A percentile compares a stretch with the other conserved stretches of the same genome.
Conservation (phyloP, 2,113 vertebrate species). For the Neogobius melanostomus region DNA sequence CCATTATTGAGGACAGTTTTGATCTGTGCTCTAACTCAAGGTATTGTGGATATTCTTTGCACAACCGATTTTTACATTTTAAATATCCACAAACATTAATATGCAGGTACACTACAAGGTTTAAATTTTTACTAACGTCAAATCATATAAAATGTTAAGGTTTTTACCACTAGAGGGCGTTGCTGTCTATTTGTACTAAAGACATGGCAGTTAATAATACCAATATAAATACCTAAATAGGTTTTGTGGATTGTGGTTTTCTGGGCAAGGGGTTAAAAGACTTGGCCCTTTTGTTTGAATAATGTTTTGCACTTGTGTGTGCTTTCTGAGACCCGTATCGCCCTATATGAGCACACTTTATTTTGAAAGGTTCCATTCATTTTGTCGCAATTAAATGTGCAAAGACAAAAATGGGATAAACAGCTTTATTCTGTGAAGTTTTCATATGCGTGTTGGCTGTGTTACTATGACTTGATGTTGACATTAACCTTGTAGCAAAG, state of each 20-base stretch:
- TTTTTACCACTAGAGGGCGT: conserved; percentile 11
- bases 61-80: background rate
- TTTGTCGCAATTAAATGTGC: conserved; percentile 37
- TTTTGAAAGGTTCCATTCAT: background rate
- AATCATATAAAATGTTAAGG: background rate
- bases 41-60: background rate
- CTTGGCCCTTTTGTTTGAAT: background rate
- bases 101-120: background rate
- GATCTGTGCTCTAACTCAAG: conserved; percentile 14
- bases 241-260: background rate
- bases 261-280: background rate
- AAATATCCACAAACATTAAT: background rate
- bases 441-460: conserved; percentile 7
- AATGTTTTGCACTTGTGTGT: conserved; percentile 1
- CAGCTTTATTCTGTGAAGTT: conserved; percentile 27
- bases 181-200: background rate
- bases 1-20: background rate
- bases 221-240: background rate
- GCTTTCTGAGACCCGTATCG: background rate
- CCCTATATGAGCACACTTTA: background rate
- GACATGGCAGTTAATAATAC: background rate
- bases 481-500: background rate
- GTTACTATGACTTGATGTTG: conserved; percentile 9
- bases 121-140: background rate
- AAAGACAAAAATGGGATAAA: background rate